Evolutionary conservation across 2,797 vertebrate species (phyloP).

Genomic region (Crenichthys baileyi): DNA sequence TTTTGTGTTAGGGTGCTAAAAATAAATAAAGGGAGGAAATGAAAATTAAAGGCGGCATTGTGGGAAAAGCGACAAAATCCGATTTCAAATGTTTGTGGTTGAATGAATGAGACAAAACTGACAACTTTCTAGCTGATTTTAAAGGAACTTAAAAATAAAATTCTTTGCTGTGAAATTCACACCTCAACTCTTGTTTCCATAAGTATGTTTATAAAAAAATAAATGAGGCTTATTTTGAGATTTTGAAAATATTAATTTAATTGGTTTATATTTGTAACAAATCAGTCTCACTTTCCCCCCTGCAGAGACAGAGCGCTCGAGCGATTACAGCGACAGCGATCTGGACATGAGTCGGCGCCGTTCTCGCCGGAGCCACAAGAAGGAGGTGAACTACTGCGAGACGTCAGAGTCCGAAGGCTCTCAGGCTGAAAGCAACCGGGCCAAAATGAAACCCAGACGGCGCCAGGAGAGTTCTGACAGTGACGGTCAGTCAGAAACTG

Average conservation of each 20-base stretch:
- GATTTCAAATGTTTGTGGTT: neutral
- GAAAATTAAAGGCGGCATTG: neutral
- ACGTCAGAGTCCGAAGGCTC: constrained; percentile 94
- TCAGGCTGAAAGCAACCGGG: constrained; percentile 80
- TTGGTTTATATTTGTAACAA: neutral
- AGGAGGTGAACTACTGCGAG: constrained; percentile 95
- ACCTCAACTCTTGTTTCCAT: neutral
- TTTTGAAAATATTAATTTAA: no score
- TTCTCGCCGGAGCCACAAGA: constrained; percentile 92
- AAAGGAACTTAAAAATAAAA: neutral
- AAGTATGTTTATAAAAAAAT: neutral
- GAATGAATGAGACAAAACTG: neutral
- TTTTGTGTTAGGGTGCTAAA: neutral
- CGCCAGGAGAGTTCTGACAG: constrained; percentile 88
- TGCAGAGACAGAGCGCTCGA: constrained; percentile 91
- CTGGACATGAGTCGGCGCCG: constrained; percentile 92
- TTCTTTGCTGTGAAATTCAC: neutral
- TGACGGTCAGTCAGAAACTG: constrained; percentile 82
- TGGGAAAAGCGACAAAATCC: neutral
- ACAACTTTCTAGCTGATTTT: neutral
- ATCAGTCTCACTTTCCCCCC: neutral
- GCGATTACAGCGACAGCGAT: constrained; percentile 92
- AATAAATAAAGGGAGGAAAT: neutral
- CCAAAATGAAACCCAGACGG: constrained; percentile 83
- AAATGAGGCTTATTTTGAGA: no score